These are phyloP conservation scores for Egretta garzetta DNA, from an alignment of 2,113 vertebrate species.

Conservation along the genomic window DNA sequence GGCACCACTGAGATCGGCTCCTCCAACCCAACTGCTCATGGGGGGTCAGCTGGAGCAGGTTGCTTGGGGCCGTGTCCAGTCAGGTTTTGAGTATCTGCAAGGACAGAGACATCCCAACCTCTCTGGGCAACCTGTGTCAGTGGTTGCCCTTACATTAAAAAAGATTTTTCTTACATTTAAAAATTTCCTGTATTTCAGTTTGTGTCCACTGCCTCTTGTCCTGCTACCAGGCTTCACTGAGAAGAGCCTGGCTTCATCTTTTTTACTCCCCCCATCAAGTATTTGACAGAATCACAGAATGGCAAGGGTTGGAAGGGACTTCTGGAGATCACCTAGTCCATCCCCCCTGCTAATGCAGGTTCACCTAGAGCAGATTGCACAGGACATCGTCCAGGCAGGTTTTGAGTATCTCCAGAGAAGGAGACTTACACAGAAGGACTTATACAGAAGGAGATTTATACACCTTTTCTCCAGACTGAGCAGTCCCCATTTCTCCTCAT, in stretches of 20 bases:
- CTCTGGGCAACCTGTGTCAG: background rate
- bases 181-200: background rate
- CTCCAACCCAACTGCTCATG: background rate
- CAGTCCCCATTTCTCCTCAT: background rate
- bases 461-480: background rate
- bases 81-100: background rate
- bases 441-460: background rate
- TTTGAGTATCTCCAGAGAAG: too few relatives aligned
- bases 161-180: background rate
- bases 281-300: too few relatives aligned
- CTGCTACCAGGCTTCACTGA: background rate
- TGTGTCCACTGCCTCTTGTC: background rate
- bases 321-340: too few relatives aligned
- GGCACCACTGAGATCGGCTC: fast-evolving
- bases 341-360: too few relatives aligned
- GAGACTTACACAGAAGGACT: too few relatives aligned
- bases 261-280: background rate
- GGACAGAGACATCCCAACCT: background rate
- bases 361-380: too few relatives aligned
- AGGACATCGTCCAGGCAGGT: too few relatives aligned
- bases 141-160: background rate
- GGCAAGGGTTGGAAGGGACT: too few relatives aligned
- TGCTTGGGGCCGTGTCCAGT: fast-evolving
- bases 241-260: background rate
- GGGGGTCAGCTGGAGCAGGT: background rate